These are phyloP conservation scores for Apis mellifera DNA, from an alignment of 1,140 invertebrate species.

Conservation along the genomic window Amel_HAv3.1 CM009935.2:8853001-8853500, in stretches of 20 bases:
- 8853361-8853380: background rate
- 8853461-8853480: no score
- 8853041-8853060: background rate
- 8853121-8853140: background rate
- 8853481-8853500: no score
- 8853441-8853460: background rate
- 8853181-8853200: conserved; percentile 6
- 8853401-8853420: no score
- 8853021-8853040: no score
- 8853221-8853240: conserved; percentile 35
- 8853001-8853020: background rate
- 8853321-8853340: conserved; percentile 13
- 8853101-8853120: background rate
- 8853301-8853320: conserved; percentile 1
- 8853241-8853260: conserved; percentile 22
- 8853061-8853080: no score
- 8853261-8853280: background rate
- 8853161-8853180: background rate
- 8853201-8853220: conserved; percentile 5
- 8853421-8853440: background rate
- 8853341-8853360: conserved; percentile 9
- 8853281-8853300: background rate
- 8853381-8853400: no score
- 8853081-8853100: no score
- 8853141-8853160: background rate